Evolutionary conservation across 2,797 vertebrate species (phyloP), one percentile per base, ranked within the genome.

Genomic region (Lithobates pipiens): DNA sequence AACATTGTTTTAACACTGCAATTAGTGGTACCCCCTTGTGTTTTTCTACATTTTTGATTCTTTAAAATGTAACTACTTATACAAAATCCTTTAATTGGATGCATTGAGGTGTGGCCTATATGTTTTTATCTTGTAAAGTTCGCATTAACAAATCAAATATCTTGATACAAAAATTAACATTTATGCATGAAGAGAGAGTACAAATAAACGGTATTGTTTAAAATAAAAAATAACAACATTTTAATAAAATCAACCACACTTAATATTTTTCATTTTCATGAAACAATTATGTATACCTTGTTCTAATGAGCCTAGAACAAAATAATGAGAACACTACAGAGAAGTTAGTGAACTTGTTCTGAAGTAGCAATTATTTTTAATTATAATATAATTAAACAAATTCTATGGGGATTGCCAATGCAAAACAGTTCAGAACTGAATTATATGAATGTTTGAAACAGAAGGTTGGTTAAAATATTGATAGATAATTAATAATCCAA

Each of bases 311-410:
- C 10, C 68, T 71, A 39, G 46, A 36, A 61, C 13, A 68, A 68
- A 68, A 21, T 54, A 68, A 68, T 50, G 9, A 63, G 18, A 15
- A 23, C 67, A 4, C 29, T 46, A 50, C 29, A 68, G 67, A 32
- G n/a, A 46, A 76, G 6, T 54, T 76, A 50, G 36, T 83, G 61
- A 76, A 50, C 57, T 76, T 83, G 36, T 83, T 83, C 27, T 50
- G 27, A 83, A 75, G 7, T n/a, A 63, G 32, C 39, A 82, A 82
- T 74, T 82, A 75, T 82, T 82, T 75, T 42, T 74, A 44, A 75
- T 74, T 74, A 65, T 25, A 27, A 82, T 42, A 39, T 39, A 73
- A 82, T 72, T 73, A 73, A 63, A 65, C 44, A 50, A 32, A 76
- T 67, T 83, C 36, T 50, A 76, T 9, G 46, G 61, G 42, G 73